Percentiles rank a stretch among this genome's conserved stretches.
Evolutionary conservation across 1,140 invertebrate genomes (phyloP).

Genomic region (Berghia stephanieae): DNA sequence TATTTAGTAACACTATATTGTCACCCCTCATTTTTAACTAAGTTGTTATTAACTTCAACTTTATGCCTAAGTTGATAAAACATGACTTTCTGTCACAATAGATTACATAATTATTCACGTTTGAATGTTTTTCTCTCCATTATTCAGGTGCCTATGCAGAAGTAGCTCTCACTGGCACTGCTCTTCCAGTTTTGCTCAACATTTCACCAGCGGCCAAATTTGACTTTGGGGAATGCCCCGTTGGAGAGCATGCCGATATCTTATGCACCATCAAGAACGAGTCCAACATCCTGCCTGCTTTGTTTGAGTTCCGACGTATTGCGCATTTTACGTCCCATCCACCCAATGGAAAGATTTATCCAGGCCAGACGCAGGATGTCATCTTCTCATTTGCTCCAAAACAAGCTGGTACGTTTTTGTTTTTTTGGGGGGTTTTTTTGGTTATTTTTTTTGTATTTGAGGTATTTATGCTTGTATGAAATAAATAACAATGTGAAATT

Average conservation of each 20-base stretch:
- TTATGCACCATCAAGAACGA: slow-evolving; percentile 61
- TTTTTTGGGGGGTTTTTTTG: no score
- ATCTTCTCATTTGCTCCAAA: slow-evolving; percentile 65
- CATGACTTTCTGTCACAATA: no score
- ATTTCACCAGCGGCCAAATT: slow-evolving; percentile 55
- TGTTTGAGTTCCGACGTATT: slow-evolving; percentile 61
- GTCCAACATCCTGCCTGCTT: slow-evolving; percentile 55
- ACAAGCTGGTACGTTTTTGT: slow-evolving; percentile 62
- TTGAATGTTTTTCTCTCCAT: no score
- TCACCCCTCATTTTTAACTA: no score
- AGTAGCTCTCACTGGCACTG: slow-evolving; percentile 65
- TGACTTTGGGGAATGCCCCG: slow-evolving; percentile 63
- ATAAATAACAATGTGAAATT: no score
- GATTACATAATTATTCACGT: no score
- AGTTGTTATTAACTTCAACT: no score
- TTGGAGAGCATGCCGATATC: slow-evolving; percentile 61
- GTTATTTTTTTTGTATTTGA: no score
- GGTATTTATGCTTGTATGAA: no score
- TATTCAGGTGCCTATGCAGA: slow-evolving; percentile 52
- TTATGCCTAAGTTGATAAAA: no score
- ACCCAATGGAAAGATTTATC: slow-evolving; percentile 58
- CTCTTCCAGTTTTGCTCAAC: slow-evolving; percentile 61
- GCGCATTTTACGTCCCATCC: slow-evolving; percentile 64
- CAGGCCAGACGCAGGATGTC: slow-evolving; percentile 58
- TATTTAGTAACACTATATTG: no score